Conservation (phyloP, 2,113 vertebrate species). For the Ammodytes marinus region DNA sequence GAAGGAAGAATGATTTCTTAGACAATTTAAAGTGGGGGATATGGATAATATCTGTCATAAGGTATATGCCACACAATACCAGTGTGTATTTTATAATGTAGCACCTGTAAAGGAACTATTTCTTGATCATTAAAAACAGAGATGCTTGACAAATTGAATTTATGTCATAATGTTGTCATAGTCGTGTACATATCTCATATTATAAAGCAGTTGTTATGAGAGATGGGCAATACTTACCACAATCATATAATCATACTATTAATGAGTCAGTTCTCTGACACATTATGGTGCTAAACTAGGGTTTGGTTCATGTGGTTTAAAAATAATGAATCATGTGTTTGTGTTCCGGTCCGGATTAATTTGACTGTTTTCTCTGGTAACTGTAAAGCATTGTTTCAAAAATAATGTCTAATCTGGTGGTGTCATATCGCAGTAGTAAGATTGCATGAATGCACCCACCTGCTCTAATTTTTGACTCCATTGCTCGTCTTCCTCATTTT, state of each 20-base stretch:
- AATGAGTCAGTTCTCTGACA: neutral
- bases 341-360: neutral
- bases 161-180: neutral
- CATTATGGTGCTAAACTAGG: neutral
- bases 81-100: neutral
- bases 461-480: neutral
- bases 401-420: neutral
- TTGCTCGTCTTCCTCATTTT: neutral
- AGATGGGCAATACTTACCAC: neutral
- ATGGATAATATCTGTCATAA: neutral
- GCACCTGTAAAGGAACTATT: neutral
- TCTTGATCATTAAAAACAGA: neutral
- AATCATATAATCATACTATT: neutral
- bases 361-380: neutral
- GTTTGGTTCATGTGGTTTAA: neutral
- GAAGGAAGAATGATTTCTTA: neutral
- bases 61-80: too few relatives aligned
- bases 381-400: neutral
- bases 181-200: neutral
- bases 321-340: neutral
- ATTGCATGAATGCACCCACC: too few relatives aligned
- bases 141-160: neutral
- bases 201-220: neutral
- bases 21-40: neutral
- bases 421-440: neutral